Base-by-base conservation (phyloP, 2,113 vertebrate genomes). In the Poeciliopsis prolifica region DNA sequence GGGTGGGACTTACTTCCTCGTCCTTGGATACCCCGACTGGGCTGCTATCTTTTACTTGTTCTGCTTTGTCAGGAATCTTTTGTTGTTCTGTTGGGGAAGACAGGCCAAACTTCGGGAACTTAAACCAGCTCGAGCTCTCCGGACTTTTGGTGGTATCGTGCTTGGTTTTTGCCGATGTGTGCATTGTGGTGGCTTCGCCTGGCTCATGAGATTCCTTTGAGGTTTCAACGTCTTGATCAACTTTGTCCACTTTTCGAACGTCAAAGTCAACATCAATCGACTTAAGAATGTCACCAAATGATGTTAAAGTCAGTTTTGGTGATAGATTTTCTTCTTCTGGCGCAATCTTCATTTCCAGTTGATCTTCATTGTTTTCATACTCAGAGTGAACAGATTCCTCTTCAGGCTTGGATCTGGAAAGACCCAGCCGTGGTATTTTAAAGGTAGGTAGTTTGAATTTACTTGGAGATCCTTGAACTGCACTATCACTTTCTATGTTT, bases 181-280 rank as follows among this genome's bases (percentile, higher is more conserved):
- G 17, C 24, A 88, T 77, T 79, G 28, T 77, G 51, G 24, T 14
- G 8, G 51, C 2, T 61, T 83, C 63, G 3, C 65, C 72, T 44
- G 66, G 74, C 60, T 76, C 80, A 58, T 75, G 5, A 44, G 48
- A 70, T 65, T 88, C 78, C 54, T 84, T 81, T 62, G 81, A 75
- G 1, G 60, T 65, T 78, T 84, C 64, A 44, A 77, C 29, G 5
- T 77, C 44, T 64, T 76, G 74, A 42, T 90, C 91, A 17, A 2
- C 60, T 74, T 88, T 84, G 9, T 93, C 89, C 76, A 79, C 70
- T 77, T 71, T 78, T 68, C 89, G 35, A 77, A 93, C 86, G 82
- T 93, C 80, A 88, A 93, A 92, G 90, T 95, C 93, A 84, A 93
- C 85, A 66, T 94, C 93, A 82, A 90, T 72, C 17, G 66, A 84